Evolutionary conservation across 92 coral and sea anemone species (phyloP).

Genomic region (Epizoanthus scotinus): DNA sequence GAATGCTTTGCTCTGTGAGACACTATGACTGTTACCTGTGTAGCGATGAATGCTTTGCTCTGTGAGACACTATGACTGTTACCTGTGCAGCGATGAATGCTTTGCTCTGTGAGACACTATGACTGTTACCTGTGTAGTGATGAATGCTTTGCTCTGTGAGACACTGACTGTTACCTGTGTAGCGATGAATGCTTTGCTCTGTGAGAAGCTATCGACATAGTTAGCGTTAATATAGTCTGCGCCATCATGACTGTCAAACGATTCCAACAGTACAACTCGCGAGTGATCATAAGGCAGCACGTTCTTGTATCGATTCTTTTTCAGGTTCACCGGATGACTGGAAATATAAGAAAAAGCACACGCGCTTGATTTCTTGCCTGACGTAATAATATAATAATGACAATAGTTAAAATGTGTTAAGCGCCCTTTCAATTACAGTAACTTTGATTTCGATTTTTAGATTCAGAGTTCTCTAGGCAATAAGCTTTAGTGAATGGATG

Average conservation of each 20-base stretch:
- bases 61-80: constrained; percentile 40
- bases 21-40: constrained; percentile 43
- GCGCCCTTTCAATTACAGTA: too few relatives aligned
- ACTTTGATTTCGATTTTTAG: too few relatives aligned
- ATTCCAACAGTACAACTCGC: constrained; percentile 41
- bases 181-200: constrained; percentile 52
- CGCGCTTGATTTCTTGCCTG: too few relatives aligned
- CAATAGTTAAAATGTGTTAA: too few relatives aligned
- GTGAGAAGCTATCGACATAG: constrained; percentile 46
- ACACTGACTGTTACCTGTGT: constrained; percentile 41
- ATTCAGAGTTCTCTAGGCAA: too few relatives aligned
- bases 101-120: too few relatives aligned
- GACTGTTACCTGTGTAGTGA: too few relatives aligned
- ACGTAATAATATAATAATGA: too few relatives aligned
- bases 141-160: too few relatives aligned
- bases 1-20: too few relatives aligned
- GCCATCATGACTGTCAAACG: constrained; percentile 27
- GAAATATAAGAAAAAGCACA: background rate
- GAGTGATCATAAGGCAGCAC: constrained; percentile 61
- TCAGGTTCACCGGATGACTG: constrained; percentile 53
- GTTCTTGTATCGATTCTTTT: constrained; percentile 57
- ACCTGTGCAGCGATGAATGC: too few relatives aligned
- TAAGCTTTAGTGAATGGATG: too few relatives aligned
- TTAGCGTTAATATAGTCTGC: constrained; percentile 60
- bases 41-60: constrained; percentile 52